Evolutionary conservation across 2,113 vertebrate genomes (phyloP), one percentile per base, ranked within the genome.

Genomic region (Ramphastos sulfuratus): DNA sequence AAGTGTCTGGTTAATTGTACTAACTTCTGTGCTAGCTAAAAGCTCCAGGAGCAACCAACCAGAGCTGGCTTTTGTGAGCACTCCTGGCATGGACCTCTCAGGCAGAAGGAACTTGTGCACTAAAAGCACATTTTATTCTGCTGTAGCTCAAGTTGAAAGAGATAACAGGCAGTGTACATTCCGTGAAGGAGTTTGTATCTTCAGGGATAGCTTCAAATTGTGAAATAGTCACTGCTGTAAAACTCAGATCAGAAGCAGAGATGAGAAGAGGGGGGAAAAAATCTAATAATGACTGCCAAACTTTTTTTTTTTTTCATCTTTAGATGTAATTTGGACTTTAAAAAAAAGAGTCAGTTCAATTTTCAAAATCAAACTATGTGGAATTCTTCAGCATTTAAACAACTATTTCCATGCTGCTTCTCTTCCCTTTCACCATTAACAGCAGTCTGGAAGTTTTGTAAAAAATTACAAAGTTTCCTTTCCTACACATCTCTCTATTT

Each of bases 401-500:
- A 64, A 28, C 64, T 72, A 31, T 42, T 88, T 72, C 77, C 25
- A 24, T 60, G 31, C 16, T 60, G 54, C 48, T 93, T 52, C 46
- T 78, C 56, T 70, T 65, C 70, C 78, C 55, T 30, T 74, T 81
- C 50, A 63, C 12, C 31, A 31, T 86, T 93, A 93, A 77, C 21
- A 64, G 81, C 28, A 60, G 24, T 71, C 81, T 27, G 52, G 86
- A 94, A 93, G 61, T 89, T 93, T 84, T 60, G 25, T 54, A 72
- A 61, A 61, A 77, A 87, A 75, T 82, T 28, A 87, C 15, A 44
- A 90, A 94, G 48, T 87, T 92, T 86, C 81, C 81, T 93, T 94
- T 94, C 87, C 92, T 93, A 94, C 86, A 64, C 69, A 92, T 83
- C 54, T 81, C 92, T 94, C 89, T 94, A 90, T 95, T 93, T 93